A percentile compares a stretch with the other conserved stretches of the same genome.
These are phyloP conservation scores for Fregata magnificens DNA, from an alignment of 2,113 vertebrate genomes.

Conservation along the genomic window DNA sequence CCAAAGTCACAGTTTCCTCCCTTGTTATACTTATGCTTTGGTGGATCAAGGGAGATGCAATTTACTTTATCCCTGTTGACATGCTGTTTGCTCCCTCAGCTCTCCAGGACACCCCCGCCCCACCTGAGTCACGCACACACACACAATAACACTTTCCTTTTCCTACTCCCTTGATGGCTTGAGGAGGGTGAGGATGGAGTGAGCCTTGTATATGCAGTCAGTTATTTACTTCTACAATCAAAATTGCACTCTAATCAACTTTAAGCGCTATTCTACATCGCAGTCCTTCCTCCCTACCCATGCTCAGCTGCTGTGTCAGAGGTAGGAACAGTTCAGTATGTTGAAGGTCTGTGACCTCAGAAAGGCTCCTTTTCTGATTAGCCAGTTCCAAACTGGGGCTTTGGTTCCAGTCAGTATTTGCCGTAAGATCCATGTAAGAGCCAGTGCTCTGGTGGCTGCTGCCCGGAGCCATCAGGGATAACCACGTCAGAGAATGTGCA, in stretches of 20 bases:
- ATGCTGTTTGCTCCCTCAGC: not conserved
- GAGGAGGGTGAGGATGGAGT: not conserved
- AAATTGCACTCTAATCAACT: not conserved
- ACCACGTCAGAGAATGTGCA: fast-evolving
- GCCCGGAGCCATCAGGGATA: fast-evolving
- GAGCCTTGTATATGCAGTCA: not conserved
- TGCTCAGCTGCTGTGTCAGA: not conserved
- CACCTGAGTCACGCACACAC: too few species aligned
- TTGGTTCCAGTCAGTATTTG: not conserved
- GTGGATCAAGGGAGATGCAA: not conserved
- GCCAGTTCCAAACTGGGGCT: not conserved
- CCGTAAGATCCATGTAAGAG: not conserved
- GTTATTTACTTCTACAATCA: not conserved
- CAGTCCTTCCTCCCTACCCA: fast-evolving
- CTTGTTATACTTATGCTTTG: not conserved
- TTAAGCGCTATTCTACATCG: not conserved
- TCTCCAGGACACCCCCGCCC: not conserved
- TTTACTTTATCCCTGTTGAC: not conserved
- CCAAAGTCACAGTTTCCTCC: not conserved
- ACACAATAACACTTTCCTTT: not conserved
- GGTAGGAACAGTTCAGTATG: not conserved
- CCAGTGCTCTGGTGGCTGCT: not conserved
- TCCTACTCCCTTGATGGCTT: not conserved
- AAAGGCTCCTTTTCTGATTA: not conserved
- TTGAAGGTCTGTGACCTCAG: not conserved